Conservation (phyloP, 1,140 invertebrate genomes). For the Bilobella aurantiaca region DNA sequence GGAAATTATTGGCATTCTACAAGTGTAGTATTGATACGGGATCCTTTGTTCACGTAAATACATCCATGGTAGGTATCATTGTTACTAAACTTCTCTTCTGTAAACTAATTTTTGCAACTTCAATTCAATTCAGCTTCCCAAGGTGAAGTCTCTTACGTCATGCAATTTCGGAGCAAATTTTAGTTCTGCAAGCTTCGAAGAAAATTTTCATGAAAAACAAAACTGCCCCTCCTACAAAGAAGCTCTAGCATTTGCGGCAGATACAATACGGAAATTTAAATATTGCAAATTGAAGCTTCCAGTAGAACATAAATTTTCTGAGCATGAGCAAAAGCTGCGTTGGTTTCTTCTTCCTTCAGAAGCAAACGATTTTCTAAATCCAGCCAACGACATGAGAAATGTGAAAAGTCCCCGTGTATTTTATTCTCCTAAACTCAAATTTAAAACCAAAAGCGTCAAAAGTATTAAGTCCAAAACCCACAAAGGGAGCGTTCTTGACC, state of each 20-base stretch:
- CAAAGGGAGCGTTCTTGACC: no score
- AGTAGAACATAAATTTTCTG: neutral
- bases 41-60: conserved; percentile 56
- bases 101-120: neutral
- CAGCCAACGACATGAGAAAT: neutral
- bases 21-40: conserved; percentile 72
- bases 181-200: no score
- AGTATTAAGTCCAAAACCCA: no score
- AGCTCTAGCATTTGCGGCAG: neutral
- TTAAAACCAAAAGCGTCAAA: neutral
- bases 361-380: neutral
- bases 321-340: neutral
- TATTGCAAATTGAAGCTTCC: neutral
- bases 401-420: neutral
- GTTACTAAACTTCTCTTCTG: neutral
- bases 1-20: conserved; percentile 81
- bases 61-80: neutral
- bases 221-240: neutral
- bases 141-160: neutral
- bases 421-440: neutral
- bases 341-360: neutral
- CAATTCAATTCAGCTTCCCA: neutral
- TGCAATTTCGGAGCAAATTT: neutral
- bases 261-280: neutral
- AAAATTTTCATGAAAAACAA: neutral